Base-by-base conservation (phyloP, 2,113 vertebrate genomes). In the Coptodon rendalli region DNA sequence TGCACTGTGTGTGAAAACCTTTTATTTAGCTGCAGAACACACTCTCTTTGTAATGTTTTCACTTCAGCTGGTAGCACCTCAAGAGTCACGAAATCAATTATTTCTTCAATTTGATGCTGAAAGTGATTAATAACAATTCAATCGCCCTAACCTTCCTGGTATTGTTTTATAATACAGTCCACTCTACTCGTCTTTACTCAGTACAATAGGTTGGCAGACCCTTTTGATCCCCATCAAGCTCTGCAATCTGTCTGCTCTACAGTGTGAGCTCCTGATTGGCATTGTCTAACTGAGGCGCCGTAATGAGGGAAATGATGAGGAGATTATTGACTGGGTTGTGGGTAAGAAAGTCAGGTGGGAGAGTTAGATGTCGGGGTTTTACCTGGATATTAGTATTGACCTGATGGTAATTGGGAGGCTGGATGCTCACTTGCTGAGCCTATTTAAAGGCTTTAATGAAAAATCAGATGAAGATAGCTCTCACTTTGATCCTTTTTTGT, bases 371-470 rank as follows among this genome's bases (percentile, higher is more conserved):
- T 91, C 71, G 63, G 87, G 87, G 83, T 84, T 94, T 93, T 93
- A 91, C 90, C 83, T 91, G 78, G 83, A 93, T 93, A 94, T 93
- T 93, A 90, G 91, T 94, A 94, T 95, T 90, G 93, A 95, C 86
- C 83, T 82, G 71, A 80, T 86, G 84, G 52, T 91, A 91, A 93
- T 90, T 88, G 84, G 27, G 48, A 86, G 68, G 89, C 71, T 92
- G 82, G 50, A 81, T 59, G 56, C 84, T 87, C 78, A 48, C 56
- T 88, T 87, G 56, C 83, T 27, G 52, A 81, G 59, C 53, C 73
- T 24, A 79, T 91, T 91, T 89, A 87, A 88, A 83, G 53, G 81
- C 68, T 86, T 88, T 90, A 83, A 91, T 94, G 87, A 87, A 91
- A 88, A 86, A 84, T 82, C 61, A 27, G 57, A 81, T 22, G 53